These are phyloP conservation scores for Bergia sp. DNA, from an alignment of 92 coral and sea anemone genomes.

Conservation along the genomic window DNA sequence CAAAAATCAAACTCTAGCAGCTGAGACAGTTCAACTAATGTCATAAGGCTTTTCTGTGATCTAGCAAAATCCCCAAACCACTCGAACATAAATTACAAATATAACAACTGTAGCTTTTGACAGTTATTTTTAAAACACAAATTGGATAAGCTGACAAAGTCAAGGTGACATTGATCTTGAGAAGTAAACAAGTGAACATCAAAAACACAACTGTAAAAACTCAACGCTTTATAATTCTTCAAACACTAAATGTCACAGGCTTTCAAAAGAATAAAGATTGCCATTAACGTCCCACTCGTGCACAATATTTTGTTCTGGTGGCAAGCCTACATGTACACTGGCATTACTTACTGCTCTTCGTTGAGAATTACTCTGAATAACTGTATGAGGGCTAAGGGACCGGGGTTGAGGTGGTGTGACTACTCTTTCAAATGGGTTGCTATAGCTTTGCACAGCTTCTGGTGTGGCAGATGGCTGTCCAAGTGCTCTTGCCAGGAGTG, in stretches of 20 bases:
- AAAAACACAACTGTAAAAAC: constrained; percentile 9
- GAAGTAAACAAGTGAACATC: constrained; percentile 24
- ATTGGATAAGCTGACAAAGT: constrained; percentile 19
- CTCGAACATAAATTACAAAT: constrained; percentile 14
- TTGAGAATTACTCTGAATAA: constrained; percentile 27
- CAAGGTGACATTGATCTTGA: constrained; percentile 28
- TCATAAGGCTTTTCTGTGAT: constrained; percentile 31
- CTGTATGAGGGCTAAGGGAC: constrained; percentile 29
- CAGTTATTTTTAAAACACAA: constrained; percentile 14
- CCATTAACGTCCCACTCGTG: constrained; percentile 31
- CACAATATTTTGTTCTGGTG: constrained; percentile 30
- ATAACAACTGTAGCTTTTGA: constrained; percentile 24
- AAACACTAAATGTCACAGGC: constrained; percentile 25
- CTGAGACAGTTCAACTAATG: constrained; percentile 30
- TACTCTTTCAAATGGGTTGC: constrained; percentile 30
- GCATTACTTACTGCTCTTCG: constrained; percentile 17
- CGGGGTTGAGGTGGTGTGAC: constrained; percentile 19
- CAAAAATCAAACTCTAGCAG: constrained; percentile 29
- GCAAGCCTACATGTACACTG: constrained; percentile 16
- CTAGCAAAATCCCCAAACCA: constrained; percentile 17
- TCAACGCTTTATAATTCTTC: constrained; percentile 7
- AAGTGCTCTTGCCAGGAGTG: constrained; percentile 46
- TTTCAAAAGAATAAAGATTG: constrained; percentile 30
- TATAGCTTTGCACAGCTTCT: constrained; percentile 26
- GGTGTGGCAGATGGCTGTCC: constrained; percentile 40